Evolutionary conservation across 1,140 invertebrate genomes (phyloP).

Genomic region (Tetramorium simillimum): DNA sequence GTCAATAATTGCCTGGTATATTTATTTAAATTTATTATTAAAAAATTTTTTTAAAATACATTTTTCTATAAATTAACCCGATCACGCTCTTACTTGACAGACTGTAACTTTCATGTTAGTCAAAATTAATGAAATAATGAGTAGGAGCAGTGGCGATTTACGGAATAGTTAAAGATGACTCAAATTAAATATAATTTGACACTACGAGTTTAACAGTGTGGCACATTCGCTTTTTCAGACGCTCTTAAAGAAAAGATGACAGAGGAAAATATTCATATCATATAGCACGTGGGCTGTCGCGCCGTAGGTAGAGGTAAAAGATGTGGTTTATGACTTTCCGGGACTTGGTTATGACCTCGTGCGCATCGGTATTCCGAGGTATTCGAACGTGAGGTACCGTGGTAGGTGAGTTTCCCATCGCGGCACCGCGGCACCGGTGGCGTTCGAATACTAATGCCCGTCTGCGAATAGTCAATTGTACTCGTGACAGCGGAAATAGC

Average conservation of each 20-base stretch:
- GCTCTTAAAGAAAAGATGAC: slow-evolving; percentile 12
- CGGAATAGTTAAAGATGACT: too few species aligned
- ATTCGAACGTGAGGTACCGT: slow-evolving; percentile 59
- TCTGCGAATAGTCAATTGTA: slow-evolving; percentile 64
- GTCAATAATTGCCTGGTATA: too few species aligned
- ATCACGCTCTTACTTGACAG: too few species aligned
- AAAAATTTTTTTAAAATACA: too few species aligned
- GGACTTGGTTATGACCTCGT: slow-evolving; percentile 55
- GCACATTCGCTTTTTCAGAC: too few species aligned
- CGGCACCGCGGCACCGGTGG: slow-evolving; percentile 49
- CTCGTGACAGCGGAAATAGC: slow-evolving; percentile 67
- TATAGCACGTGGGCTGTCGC: background rate
- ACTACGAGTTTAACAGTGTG: too few species aligned
- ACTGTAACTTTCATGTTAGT: too few species aligned
- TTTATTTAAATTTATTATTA: too few species aligned
- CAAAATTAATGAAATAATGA: too few species aligned
- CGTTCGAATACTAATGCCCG: slow-evolving; percentile 71
- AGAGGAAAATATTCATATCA: slow-evolving; percentile 56
- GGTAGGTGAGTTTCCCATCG: slow-evolving; percentile 68
- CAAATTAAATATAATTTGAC: too few species aligned
- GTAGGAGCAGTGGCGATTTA: too few species aligned
- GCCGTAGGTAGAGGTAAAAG: background rate
- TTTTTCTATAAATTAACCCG: too few species aligned
- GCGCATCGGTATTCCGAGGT: slow-evolving; percentile 64
- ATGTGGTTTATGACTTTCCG: slow-evolving; percentile 58